Percentiles rank a stretch among this genome's conserved stretches.
These are phyloP conservation scores for Okamejei kenojei DNA, from an alignment of 2,797 vertebrate species.

Conservation along the genomic window DNA sequence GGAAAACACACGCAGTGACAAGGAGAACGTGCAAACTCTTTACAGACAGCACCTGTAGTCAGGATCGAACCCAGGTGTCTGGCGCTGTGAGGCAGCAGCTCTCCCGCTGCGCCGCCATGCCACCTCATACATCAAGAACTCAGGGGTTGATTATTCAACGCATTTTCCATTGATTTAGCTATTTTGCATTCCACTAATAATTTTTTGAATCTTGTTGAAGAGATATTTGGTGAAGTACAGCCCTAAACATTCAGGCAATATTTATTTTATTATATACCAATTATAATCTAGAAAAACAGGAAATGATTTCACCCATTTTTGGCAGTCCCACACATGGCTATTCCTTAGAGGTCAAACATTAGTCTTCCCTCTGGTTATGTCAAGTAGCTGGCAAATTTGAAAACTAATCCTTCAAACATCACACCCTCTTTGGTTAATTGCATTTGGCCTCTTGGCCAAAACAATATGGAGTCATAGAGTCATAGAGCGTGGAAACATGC, in stretches of 20 bases:
- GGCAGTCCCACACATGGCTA: neutral
- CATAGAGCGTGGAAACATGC: no score
- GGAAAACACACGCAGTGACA: no score
- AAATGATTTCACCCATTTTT: conserved; percentile 28
- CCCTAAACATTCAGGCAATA: conserved; percentile 4
- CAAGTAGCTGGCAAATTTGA: neutral
- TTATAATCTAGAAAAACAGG: conserved; percentile 15
- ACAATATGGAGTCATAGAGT: no score
- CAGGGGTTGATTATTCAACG: neutral
- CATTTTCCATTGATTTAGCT: neutral
- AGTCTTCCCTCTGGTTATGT: neutral
- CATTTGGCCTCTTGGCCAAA: neutral
- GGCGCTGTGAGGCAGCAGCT: no score
- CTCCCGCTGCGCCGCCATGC: no score
- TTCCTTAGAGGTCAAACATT: neutral
- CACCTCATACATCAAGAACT: no score
- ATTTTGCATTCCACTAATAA: conserved; percentile 2
- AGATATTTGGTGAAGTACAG: neutral
- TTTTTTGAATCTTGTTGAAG: neutral
- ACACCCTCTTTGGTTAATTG: neutral
- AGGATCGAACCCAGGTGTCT: no score
- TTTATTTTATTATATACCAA: conserved; percentile 14
- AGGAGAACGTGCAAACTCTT: no score
- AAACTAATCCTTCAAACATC: neutral
- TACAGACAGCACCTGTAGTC: no score